Base-by-base conservation (phyloP, 1,140 invertebrate genomes). In the Kradibia gibbosae region DNA sequence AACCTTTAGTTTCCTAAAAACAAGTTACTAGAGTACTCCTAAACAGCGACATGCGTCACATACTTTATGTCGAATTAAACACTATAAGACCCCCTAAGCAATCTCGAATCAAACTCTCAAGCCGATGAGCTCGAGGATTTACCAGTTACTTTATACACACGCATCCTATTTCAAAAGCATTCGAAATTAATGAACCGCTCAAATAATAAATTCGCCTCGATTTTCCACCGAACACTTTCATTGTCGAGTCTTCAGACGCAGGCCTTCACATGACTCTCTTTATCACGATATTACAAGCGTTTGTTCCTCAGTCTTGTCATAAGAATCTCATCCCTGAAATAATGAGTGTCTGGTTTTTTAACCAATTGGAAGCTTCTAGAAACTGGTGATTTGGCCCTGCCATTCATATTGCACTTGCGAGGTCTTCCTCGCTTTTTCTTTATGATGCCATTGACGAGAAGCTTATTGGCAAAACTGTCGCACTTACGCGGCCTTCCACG, bases 241-340 rank as follows among this genome's bases (percentile, higher is more conserved):
- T 71, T 22, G 25, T 93, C 62, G 57, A 62, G 15, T 25, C 22
- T 17, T 57, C 10, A 57, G 10, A 57, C 0, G 39, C 36, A 17
- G 45, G 39, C 25, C 15, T 50, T 48, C 45, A 13, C 17, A 10
- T 53, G 3, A 25, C 48, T 53, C 48, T n/a, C n/a, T n/a, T n/a
- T 34, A 73, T 57, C 31, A 72, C 48, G 67, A 25, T 57, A 36
- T 82, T 78, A 82, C 67, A 82, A 39, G 7, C 81, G 60, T n/a
- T 82, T 82, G 22, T 74, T 82, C 48, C 81, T 82, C 62, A 82
- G 62, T 74, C 70, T 82, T 42, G 74, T 73, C 67, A 78, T 60
- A 31, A 82, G 53, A 78, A 82, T 78, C 25, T 78, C 81, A 7
- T 82, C 81, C n/a, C 39, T 78, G 57, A 82, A 82, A 53, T 81